A percentile compares a stretch with the other conserved stretches of the same genome.
Evolutionary conservation across 53 echinoderm and acorn worm genomes (phyloP).

Genomic region (Echinarachnius parma): DNA sequence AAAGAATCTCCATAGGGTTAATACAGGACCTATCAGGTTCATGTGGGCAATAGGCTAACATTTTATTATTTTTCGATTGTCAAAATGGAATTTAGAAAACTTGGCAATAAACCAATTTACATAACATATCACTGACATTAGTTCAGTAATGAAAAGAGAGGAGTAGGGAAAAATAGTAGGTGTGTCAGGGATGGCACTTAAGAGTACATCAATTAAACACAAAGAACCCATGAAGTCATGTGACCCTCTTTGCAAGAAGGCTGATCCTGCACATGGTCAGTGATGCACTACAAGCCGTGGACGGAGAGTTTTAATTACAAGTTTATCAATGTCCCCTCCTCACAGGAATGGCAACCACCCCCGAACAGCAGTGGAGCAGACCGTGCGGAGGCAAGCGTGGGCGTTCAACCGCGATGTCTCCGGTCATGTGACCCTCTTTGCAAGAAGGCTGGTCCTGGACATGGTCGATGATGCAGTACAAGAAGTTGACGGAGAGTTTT

Average conservation of each 20-base stretch:
- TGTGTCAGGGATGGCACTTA: too few relatives aligned
- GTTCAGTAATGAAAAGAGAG: too few relatives aligned
- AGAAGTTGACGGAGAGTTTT: constrained; percentile 52
- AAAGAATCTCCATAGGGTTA: too few relatives aligned
- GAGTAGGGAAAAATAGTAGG: too few relatives aligned
- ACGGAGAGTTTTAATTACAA: constrained; percentile 59
- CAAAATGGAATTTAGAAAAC: too few relatives aligned
- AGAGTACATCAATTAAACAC: too few relatives aligned
- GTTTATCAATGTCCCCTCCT: background rate
- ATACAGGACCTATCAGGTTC: too few relatives aligned
- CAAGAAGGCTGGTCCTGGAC: constrained; percentile 64
- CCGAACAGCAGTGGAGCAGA: constrained; percentile 33
- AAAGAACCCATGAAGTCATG: too few relatives aligned
- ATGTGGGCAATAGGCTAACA: too few relatives aligned
- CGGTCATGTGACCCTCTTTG: constrained; percentile 54
- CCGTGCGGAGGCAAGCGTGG: constrained; percentile 46
- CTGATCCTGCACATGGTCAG: constrained; percentile 73
- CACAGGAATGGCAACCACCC: constrained; percentile 41
- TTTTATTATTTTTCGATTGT: too few relatives aligned
- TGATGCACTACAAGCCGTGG: constrained; percentile 56
- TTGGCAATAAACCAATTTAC: too few relatives aligned
- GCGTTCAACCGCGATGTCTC: constrained; percentile 54
- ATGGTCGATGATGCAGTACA: constrained; percentile 71
- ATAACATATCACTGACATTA: too few relatives aligned
- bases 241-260: constrained; percentile 46